These are phyloP conservation scores for Cynopterus sphinx DNA, from an alignment of 2,797 vertebrate species.

Conservation along the genomic window DNA sequence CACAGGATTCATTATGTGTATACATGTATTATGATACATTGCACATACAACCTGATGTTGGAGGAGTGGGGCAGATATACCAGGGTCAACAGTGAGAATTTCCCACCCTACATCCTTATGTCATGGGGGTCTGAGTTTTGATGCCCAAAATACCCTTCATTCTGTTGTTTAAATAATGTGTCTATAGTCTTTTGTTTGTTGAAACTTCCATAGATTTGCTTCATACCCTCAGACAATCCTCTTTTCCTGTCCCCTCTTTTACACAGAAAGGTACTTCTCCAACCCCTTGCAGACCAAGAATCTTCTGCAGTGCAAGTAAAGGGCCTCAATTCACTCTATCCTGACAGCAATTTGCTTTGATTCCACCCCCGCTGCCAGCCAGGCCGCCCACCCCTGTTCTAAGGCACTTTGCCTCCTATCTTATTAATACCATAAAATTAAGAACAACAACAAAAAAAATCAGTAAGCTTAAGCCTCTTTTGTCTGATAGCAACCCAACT, in stretches of 20 bases:
- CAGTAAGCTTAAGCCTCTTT: background rate
- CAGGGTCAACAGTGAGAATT: background rate
- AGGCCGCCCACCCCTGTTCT: background rate
- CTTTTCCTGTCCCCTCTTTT: background rate
- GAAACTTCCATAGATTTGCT: background rate
- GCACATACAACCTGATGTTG: background rate
- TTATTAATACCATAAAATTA: conserved; percentile 42
- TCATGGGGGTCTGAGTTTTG: background rate
- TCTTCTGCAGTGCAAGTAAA: background rate
- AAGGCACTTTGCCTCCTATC: background rate
- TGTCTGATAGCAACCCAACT: background rate
- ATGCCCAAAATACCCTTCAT: background rate
- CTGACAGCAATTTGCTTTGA: background rate
- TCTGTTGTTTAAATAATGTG: background rate
- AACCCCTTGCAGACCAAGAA: background rate
- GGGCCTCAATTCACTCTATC: background rate
- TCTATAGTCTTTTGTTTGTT: background rate
- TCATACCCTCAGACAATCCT: background rate
- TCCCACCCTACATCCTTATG: background rate
- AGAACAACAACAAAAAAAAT: background rate
- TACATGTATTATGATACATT: background rate
- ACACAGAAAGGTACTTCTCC: background rate
- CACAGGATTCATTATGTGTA: background rate
- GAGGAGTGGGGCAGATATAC: background rate
- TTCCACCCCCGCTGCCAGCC: background rate